phyloP scores from a whole-genome alignment of 1,140 invertebrate genomes.

The Aphis gossypii region DNA sequence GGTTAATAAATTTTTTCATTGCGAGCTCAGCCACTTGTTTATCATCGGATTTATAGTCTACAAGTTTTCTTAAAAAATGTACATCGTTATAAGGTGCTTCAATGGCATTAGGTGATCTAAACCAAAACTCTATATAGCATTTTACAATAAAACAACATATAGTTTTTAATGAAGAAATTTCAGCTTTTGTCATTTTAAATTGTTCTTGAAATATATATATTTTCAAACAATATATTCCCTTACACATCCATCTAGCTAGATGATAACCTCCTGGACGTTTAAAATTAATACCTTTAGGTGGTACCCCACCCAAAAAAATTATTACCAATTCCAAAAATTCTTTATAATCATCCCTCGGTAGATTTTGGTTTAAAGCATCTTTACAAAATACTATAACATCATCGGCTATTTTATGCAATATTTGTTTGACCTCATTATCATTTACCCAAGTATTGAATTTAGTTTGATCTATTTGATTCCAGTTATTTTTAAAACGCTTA shows the following conservation, averaged over 20 bases:
- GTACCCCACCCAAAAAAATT: constrained; percentile 64
- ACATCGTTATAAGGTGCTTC: constrained; percentile 29
- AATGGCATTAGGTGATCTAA: not conserved
- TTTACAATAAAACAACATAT: constrained; percentile 30
- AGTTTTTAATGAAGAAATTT: constrained; percentile 29
- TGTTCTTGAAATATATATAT: constrained; percentile 33
- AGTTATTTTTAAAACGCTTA: constrained; percentile 21
- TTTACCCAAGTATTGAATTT: not conserved
- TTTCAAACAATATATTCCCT: constrained; percentile 58
- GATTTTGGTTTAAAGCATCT: constrained; percentile 2
- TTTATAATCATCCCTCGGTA: constrained; percentile 63
- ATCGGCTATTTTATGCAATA: constrained; percentile 22
- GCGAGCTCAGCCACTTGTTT: not conserved
- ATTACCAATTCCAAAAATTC: constrained; percentile 64
- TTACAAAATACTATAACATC: constrained; percentile 41
- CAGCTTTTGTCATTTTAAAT: not conserved
- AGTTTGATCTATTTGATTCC: constrained; percentile 21
- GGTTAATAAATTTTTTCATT: not conserved
- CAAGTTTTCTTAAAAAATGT: constrained; percentile 15
- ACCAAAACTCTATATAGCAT: constrained; percentile 11
- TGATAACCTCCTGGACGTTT: constrained; percentile 63
- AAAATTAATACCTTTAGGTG: constrained; percentile 62
- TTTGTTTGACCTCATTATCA: not conserved
- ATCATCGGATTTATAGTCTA: constrained; percentile 1
- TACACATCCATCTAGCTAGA: constrained; percentile 64